Evolutionary conservation across 2,888 invertebrate species (phyloP), one percentile per base, ranked within the genome.

Genomic region (Artemia sinica): DNA sequence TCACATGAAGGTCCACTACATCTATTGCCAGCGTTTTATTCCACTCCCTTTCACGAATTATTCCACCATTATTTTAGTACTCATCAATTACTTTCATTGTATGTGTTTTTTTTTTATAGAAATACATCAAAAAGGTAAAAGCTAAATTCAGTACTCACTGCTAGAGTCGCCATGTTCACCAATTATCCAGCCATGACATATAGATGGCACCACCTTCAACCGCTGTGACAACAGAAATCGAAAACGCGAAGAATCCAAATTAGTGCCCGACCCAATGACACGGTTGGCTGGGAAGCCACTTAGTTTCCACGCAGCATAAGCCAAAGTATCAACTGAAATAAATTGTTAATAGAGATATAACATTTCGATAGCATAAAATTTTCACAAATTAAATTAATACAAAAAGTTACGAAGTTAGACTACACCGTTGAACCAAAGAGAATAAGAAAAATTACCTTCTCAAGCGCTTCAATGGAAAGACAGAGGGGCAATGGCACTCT

Each of bases 141-240:
- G 41, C 2, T 41, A 66, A 58, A 5, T n/a, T 58, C 14, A 58
- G 13, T 49, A 14, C 72, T 68, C 70, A 77, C 77, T 79, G 71
- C 78, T 78, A 8, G 78, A 77, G 72, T 80, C 80, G 12, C 80
- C 80, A 71, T 80, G 80, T 71, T 80, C 80, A 50, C 80, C 80
- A 68, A 80, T 77, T 70, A 80, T 78, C 77, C 78, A 81, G 49
- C 78, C 80, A 72, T 80, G 80, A 71, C 77, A 77, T 69, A 76
- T 77, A 13, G 74, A 72, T 4, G 80, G 77, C 13, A 78, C 77
- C 65, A 80, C 76, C 69, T 76, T 74, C 49, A 80, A 74, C 67
- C 74, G 74, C 72, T 80, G 77, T 18, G 77, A 77, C 69, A 80
- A 74, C 58, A 79, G 74, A 72, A 78, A 79, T 10, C 80, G 77